Conservation (phyloP, 2,888 invertebrate genomes). For the Lasioglossum marginatum region DNA sequence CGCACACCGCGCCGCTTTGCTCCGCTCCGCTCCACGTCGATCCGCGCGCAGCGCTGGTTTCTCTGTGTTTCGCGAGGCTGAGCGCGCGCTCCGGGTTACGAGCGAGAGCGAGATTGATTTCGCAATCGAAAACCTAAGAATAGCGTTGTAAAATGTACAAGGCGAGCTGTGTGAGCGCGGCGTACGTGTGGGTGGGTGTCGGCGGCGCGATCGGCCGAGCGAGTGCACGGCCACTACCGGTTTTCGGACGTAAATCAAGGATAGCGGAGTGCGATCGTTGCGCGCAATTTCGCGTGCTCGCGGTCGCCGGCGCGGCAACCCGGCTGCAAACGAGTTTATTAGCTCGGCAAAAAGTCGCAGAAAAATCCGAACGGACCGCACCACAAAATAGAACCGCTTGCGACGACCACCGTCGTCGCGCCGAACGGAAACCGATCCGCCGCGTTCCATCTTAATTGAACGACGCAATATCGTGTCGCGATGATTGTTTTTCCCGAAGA, state of each 20-base stretch:
- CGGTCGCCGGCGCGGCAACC: conserved; percentile 1
- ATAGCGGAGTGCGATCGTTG: conserved; percentile 66
- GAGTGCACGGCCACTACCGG: conserved; percentile 64
- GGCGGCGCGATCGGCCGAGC: neutral
- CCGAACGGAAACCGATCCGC: conserved; percentile 40
- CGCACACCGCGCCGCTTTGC: neutral
- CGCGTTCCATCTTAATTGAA: conserved; percentile 50
- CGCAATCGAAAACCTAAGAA: conserved; percentile 73
- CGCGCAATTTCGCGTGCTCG: conserved; percentile 61
- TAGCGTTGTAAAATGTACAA: conserved; percentile 67
- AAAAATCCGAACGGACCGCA: conserved; percentile 32
- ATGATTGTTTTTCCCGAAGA: conserved; percentile 13
- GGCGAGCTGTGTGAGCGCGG: neutral
- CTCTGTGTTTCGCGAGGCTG: conserved; percentile 4
- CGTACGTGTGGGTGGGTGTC: conserved; percentile 30
- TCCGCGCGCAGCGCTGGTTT: neutral
- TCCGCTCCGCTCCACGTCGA: neutral
- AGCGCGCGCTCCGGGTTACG: conserved; percentile 61
- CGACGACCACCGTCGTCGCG: conserved; percentile 10
- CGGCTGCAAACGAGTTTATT: conserved; percentile 65
- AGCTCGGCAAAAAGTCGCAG: conserved; percentile 47
- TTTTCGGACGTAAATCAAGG: conserved; percentile 70
- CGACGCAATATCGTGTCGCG: conserved; percentile 36
- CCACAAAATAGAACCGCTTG: conserved; percentile 40
- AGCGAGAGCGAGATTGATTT: conserved; percentile 75